Percentiles rank a stretch among this genome's conserved stretches.
These are phyloP conservation scores for Rhea pennata DNA, from an alignment of 2,113 vertebrate species.

Conservation along the genomic window DNA sequence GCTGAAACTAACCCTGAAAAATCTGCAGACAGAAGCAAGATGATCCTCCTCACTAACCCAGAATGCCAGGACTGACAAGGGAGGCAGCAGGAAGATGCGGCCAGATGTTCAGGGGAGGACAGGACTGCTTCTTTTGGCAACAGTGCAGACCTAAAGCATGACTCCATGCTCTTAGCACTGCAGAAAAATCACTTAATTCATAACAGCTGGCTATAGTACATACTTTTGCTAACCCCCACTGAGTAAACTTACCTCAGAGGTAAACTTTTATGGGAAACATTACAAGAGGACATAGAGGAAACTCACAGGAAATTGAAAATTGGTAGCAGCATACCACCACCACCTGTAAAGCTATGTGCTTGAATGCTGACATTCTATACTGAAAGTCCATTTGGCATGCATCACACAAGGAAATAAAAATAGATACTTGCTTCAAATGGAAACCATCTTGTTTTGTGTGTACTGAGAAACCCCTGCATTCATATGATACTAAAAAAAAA, in stretches of 20 bases:
- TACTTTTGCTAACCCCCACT: not conserved
- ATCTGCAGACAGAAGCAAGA: not conserved
- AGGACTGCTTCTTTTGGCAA: not conserved
- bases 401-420: not conserved
- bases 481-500: not conserved
- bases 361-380: not conserved
- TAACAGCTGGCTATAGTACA: not conserved
- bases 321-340: not conserved
- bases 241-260: not conserved
- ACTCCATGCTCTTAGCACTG: not conserved
- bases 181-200: not conserved
- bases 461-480: not conserved
- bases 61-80: not conserved
- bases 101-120: not conserved
- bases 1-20: not conserved
- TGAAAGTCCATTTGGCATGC: not conserved
- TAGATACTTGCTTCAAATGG: not conserved
- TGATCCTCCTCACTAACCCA: not conserved
- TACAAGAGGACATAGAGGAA: not conserved
- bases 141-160: not conserved
- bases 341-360: not conserved
- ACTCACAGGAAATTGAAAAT: conserved; percentile 5
- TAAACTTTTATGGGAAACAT: not conserved
- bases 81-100: not conserved
- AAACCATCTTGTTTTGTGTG: not conserved